Base-by-base conservation (phyloP, 2,797 vertebrate genomes). In the Cryptoprocta ferox region DNA sequence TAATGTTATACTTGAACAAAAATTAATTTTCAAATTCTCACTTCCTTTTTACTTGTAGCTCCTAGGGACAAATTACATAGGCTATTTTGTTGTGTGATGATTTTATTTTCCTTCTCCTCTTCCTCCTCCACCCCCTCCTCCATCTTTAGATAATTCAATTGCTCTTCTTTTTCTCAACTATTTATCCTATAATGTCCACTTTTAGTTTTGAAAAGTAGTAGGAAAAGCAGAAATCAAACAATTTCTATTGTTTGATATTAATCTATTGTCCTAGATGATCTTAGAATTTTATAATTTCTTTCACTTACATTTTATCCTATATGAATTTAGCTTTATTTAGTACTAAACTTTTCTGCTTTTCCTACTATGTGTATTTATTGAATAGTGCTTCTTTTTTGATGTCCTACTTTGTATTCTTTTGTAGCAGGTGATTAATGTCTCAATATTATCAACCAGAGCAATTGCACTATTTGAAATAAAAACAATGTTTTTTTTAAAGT, bases 1-100 rank as follows among this genome's bases (percentile, higher is more conserved):
- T 61, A 11, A 71, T 61, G 37, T 89, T 73, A 14, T 1, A 73
- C 6, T 94, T 94, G 50, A 66, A 86, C 9, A 71, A 92, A 96
- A 83, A 87, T 35, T 79, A 81, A 80, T 91, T 94, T 90, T 84
- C 32, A 97, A 87, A 95, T 83, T 95, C 28, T 42, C 26, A 63
- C 65, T 95, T 83, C 15, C 19, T 35, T 87, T 93, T 92, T 66
- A 39, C 21, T 88, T 88, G 45, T 2, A 35, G 11, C 21, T 89
- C 9, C 56, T 15, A 39, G 59, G 32, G 8, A 70, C 6, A 73
- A 61, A 24, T 11, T 82, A 53, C 82, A 83, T 42, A 8, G 48
- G 3, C 3, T 45, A 79, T 82, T 85, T 92, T 66, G 3, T 70
- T 53, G 12, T 45, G n/a, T 7, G 26, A 73, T 80, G 18, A 7